Conservation (phyloP, 2,113 vertebrate genomes). For the Anthoscopus minutus region DNA sequence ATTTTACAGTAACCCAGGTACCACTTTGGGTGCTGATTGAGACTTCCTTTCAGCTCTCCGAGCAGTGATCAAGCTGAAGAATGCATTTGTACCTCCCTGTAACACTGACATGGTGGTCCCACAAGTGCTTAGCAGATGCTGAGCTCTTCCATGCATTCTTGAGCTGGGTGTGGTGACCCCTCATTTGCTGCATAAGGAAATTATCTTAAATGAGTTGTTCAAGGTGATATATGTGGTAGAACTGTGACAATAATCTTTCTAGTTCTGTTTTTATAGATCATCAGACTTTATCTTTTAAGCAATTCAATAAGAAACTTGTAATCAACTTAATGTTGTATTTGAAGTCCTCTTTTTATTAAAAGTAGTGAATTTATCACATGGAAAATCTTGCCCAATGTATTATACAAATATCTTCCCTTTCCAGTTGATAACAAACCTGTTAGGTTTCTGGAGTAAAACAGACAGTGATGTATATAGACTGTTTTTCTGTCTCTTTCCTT, state of each 20-base stretch:
- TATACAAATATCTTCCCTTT: not conserved
- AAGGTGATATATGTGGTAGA: not conserved
- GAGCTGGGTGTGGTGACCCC: not conserved
- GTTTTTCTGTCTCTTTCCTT: not conserved
- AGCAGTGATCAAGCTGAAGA: not conserved
- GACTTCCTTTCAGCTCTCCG: not conserved
- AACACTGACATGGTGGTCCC: not conserved
- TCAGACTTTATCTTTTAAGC: not conserved
- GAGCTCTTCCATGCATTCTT: fast-evolving
- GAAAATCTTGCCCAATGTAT: not conserved
- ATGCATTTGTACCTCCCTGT: not conserved
- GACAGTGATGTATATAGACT: not conserved
- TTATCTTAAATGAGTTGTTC: not conserved
- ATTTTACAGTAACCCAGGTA: not conserved
- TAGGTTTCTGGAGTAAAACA: not conserved
- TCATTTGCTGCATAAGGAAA: not conserved
- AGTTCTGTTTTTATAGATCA: not conserved
- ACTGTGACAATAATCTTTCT: not conserved
- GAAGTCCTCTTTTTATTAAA: not conserved
- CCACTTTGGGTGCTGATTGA: not conserved
- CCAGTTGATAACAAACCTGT: not conserved
- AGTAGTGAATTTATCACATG: not conserved
- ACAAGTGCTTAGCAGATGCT: not conserved
- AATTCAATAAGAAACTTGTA: not conserved
- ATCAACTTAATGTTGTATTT: not conserved